Conservation (phyloP, 2,888 invertebrate genomes). For the Thymelicus acteon region DNA sequence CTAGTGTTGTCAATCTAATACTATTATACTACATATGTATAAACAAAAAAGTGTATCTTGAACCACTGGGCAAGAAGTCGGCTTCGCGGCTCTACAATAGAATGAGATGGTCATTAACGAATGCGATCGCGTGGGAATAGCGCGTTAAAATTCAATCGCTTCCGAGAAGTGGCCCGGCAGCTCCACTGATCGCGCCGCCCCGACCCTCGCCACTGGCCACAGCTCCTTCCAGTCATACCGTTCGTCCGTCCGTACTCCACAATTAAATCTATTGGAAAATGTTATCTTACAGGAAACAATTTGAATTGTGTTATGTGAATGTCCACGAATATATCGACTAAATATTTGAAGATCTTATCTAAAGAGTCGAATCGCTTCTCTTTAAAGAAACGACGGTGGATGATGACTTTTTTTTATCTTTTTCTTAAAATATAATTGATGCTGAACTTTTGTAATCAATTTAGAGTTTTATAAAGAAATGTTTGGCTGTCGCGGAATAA, state of each 20-base stretch:
- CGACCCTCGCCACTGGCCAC: too few species aligned
- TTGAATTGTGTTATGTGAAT: background rate
- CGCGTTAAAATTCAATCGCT: constrained; percentile 26
- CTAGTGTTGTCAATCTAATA: too few species aligned
- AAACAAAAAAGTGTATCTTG: background rate
- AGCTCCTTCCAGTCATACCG: too few species aligned
- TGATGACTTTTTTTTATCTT: too few species aligned
- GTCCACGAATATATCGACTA: too few species aligned
- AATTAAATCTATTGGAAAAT: constrained; percentile 19
- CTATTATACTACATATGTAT: background rate
- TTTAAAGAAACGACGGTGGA: too few species aligned
- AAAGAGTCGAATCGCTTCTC: background rate
- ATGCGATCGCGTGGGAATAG: constrained; percentile 35
- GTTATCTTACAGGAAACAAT: constrained; percentile 22
- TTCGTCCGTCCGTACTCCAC: too few species aligned
- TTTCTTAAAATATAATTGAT: too few species aligned
- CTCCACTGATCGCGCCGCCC: too few species aligned
- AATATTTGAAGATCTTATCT: constrained; percentile 1
- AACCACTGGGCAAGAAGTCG: constrained; percentile 20
- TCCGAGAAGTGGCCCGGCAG: constrained; percentile 14
- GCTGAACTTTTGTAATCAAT: too few species aligned
- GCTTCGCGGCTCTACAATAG: constrained; percentile 28
- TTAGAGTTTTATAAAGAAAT: too few species aligned
- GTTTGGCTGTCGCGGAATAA: too few species aligned
- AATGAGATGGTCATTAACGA: constrained; percentile 26